Conservation (phyloP, 2,888 invertebrate genomes). For the Diplolepis rosae region DNA sequence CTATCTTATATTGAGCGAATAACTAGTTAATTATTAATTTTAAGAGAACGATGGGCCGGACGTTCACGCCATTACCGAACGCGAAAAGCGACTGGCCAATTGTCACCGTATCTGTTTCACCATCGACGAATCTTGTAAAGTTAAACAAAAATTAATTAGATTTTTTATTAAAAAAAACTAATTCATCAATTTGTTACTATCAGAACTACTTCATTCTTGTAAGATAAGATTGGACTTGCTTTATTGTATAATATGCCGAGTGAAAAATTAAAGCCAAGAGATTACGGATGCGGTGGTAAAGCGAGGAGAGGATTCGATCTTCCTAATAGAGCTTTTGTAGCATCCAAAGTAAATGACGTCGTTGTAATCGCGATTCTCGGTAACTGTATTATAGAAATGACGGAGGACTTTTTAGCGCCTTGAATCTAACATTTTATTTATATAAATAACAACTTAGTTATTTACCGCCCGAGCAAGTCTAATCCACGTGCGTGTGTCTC, state of each 20-base stretch:
- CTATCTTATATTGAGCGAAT: constrained; percentile 6
- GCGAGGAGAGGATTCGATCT: constrained; percentile 15
- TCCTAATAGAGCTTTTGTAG: constrained; percentile 16
- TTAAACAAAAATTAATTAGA: no score
- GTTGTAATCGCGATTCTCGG: constrained; percentile 13
- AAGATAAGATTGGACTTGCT: no score
- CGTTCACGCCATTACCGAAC: background rate
- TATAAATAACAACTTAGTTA: constrained; percentile 68
- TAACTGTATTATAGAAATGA: constrained; percentile 48
- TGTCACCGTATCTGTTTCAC: background rate
- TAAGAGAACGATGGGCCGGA: background rate
- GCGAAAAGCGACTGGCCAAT: background rate
- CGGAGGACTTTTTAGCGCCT: constrained; percentile 62
- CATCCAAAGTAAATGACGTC: constrained; percentile 26
- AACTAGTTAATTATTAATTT: constrained; percentile 26
- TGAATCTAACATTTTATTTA: constrained; percentile 71
- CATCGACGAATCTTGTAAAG: background rate
- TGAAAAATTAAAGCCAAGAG: background rate
- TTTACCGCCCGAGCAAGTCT: constrained; percentile 66
- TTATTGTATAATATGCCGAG: background rate
- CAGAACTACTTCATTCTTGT: no score
- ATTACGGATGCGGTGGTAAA: background rate
- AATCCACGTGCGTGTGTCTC: constrained; percentile 68
- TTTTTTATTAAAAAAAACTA: no score
- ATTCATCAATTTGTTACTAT: no score